Evolutionary conservation across 2,797 vertebrate species (phyloP).

Genomic region (Anniella stebbinsi): DNA sequence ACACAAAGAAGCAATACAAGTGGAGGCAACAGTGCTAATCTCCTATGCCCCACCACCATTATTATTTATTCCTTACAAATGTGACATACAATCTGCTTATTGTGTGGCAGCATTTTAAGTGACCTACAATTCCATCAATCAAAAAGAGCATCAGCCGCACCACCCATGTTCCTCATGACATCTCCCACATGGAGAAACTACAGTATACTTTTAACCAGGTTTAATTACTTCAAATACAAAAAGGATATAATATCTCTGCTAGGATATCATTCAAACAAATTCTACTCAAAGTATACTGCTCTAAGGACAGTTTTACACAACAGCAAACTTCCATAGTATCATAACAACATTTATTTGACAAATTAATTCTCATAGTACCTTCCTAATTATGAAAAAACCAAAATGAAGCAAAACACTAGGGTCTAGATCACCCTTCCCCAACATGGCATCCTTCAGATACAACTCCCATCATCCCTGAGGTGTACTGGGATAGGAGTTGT

Average conservation of each 20-base stretch:
- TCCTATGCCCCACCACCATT: slow-evolving; percentile 59
- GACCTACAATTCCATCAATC: slow-evolving; percentile 74
- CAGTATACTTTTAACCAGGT: slow-evolving; percentile 10
- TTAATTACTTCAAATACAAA: background rate
- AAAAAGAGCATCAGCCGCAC: slow-evolving; percentile 63
- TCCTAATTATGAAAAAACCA: background rate
- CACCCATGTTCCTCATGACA: slow-evolving; percentile 69
- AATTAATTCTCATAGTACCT: background rate
- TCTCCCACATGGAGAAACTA: slow-evolving; percentile 44
- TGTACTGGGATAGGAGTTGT: too few species aligned
- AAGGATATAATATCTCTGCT: background rate
- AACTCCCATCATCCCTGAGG: background rate
- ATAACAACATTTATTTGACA: background rate
- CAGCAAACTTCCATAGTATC: background rate
- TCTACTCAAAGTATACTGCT: background rate
- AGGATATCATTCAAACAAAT: background rate
- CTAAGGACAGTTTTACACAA: background rate
- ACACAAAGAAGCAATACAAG: slow-evolving; percentile 59
- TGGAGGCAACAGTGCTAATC: slow-evolving; percentile 68
- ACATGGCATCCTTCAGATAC: background rate
- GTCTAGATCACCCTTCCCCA: background rate
- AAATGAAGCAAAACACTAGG: background rate
- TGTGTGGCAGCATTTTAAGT: slow-evolving; percentile 72
- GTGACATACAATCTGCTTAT: slow-evolving; percentile 75
- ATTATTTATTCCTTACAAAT: slow-evolving; percentile 75